These are phyloP conservation scores for Petromus typicus DNA, from an alignment of 2,113 vertebrate genomes.

Conservation along the genomic window DNA sequence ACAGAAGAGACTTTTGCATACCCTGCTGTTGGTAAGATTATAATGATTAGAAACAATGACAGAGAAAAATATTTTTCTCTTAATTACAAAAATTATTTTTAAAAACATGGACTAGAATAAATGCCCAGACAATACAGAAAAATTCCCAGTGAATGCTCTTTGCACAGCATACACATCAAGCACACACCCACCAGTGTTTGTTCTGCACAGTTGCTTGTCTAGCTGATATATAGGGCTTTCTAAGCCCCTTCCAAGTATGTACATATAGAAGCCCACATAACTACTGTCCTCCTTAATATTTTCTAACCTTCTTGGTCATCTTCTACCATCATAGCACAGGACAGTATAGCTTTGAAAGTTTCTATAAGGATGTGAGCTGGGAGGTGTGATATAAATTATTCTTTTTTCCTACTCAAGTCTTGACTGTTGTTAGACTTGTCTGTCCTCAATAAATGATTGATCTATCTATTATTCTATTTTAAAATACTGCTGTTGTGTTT, in stretches of 20 bases:
- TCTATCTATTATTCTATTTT: not conserved
- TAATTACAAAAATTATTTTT: not conserved
- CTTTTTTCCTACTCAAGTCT: not conserved
- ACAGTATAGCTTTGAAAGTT: not conserved
- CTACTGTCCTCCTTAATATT: not conserved
- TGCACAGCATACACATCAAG: not conserved
- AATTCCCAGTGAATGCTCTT: not conserved
- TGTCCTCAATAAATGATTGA: not conserved
- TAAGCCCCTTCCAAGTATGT: not conserved
- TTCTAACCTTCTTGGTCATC: not conserved
- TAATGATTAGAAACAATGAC: not conserved
- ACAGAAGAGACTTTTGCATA: not conserved
- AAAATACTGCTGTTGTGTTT: not conserved
- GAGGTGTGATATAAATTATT: not conserved
- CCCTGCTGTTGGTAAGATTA: not conserved
- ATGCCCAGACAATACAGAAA: not conserved
- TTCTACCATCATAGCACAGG: not conserved
- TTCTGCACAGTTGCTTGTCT: not conserved
- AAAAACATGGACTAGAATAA: not conserved
- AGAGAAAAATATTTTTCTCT: slow-evolving; percentile 3
- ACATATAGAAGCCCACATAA: not conserved
- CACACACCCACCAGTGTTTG: rapidly evolving
- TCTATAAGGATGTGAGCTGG: not conserved
- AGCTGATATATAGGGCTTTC: not conserved
- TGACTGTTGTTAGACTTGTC: not conserved